Evolutionary conservation across 23 tunicate species (phyloP), one percentile per base, ranked within the genome.

Genomic region (Ascidia mentula): DNA sequence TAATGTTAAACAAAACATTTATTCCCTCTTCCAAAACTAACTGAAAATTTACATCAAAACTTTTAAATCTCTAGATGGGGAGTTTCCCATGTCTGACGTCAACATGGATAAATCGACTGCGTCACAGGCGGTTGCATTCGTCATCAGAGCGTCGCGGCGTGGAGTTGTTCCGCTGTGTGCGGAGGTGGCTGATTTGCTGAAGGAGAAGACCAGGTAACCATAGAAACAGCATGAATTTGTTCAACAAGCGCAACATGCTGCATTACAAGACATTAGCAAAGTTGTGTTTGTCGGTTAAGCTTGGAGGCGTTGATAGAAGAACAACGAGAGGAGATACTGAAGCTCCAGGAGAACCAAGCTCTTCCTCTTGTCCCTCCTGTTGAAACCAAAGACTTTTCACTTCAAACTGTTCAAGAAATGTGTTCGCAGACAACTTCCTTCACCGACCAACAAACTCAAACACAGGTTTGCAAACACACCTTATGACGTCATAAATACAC

Each of bases 111-210:
- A 86, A 59, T 84, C 91, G 15, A 82, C 85, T 38, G 97, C 97
- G 24, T 91, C 97, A 5, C 87, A 91, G 74, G 97, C 97, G 18
- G 97, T 91, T 3, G 90, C 97, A 31, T 85, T 91, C 38, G 97
- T 91, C 37, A 91, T 91, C 40, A 73, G 97, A 37, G 97, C 97
- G 6, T 91, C 97, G 22, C 74, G 97, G 6, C 59, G 82, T 28
- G 97, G 97, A 18, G 89, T 91, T 6, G 97, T 91, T 34, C 90
- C 97, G 4, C 83, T 91, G 1, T 91, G 97, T 45, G 97, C 97
- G 6, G 91, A 91, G 53, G 97, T 91, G 1, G 97, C 97, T 2
- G 90, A 84, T 40, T 72, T 91, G 37, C 61, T 91, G 40, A 86
- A 91, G 38, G 97, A 86, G 74, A 91, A 86, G 40, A 74, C 36